Evolutionary conservation across 2,113 vertebrate genomes (phyloP), one percentile per base, ranked within the genome.

Genomic region (Elephas maximus): DNA sequence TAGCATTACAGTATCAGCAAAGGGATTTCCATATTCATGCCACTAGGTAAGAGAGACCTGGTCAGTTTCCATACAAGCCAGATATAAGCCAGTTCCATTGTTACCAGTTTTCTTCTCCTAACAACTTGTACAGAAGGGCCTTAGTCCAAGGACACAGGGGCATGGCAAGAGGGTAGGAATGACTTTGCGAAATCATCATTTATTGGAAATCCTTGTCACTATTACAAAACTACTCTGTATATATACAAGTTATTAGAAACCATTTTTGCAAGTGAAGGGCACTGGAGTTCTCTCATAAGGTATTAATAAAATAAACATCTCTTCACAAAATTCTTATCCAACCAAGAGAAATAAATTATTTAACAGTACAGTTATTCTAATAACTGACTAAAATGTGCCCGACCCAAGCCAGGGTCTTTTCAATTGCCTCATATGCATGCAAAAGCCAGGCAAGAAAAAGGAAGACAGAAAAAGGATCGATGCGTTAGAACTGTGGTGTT

Each of bases 301-400:
- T 91, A 33, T 48, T 91, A 82, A 80, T 89, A 93, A 95, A 81
- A 86, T 57, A 91, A 90, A 79, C 23, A 71, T 44, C 37, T 92
- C 21, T 23, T 17, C 9, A 84, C 17, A 94, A 69, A 87, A 90
- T 33, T 23, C 37, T n/a, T 90, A 48, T 63, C 45, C 6, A 94
- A 51, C 11, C 8, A 67, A 15, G 60, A 41, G n/a, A 85, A 48
- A 87, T 76, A 73, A 90, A 76, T 76, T 62, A 88, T 71, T 92
- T 74, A 92, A 84, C 10, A 65, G 30, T 51, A 80, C 79, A 90
- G 80, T 83, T 88, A 94, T 80, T 60, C 33, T 30, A 90, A 77
- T 30, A 73, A 9, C 65, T 33, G 65, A 69, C 21, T 23, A 69
- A 28, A 4, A 28, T 65, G 63, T 28, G 24, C 26, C 24, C 28